Percentiles rank a stretch among this genome's conserved stretches.
phyloP scores from a whole-genome alignment of 1,140 invertebrate species.

The Triops cancriformis region DNA sequence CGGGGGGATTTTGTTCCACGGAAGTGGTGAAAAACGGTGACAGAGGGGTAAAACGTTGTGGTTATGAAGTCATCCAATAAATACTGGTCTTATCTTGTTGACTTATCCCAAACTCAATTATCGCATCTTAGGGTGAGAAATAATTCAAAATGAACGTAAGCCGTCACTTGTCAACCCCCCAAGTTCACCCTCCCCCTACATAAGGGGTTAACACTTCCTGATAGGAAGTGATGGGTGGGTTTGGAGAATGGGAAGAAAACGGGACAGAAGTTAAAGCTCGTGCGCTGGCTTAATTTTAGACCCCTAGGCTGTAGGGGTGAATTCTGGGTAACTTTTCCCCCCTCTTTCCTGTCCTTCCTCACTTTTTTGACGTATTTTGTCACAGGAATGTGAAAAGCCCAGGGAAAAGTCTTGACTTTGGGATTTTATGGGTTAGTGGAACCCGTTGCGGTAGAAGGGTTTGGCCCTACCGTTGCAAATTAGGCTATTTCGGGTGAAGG shows the following conservation, averaged over 20 bases:
- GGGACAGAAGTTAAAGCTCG: too few relatives aligned
- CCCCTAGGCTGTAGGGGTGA: not conserved
- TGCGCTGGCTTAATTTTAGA: not conserved
- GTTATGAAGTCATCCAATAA: too few relatives aligned
- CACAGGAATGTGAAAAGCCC: not conserved
- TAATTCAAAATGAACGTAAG: too few relatives aligned
- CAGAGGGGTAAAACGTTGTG: too few relatives aligned
- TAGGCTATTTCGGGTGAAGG: not conserved
- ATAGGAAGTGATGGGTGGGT: not conserved
- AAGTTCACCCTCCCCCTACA: not conserved
- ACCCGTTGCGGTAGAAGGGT: not conserved
- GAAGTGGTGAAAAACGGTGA: too few relatives aligned
- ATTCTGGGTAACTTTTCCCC: not conserved
- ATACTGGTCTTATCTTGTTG: too few relatives aligned
- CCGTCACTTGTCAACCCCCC: too few relatives aligned
- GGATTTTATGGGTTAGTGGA: not conserved
- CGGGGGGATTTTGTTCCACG: too few relatives aligned
- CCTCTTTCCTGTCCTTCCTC: not conserved
- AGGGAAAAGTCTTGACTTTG: not conserved
- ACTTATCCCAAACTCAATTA: too few relatives aligned
- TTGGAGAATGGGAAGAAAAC: not conserved
- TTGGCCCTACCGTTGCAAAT: not conserved
- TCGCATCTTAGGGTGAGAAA: too few relatives aligned
- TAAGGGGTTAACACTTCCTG: not conserved
- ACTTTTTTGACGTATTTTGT: slow-evolving; percentile 11